phyloP scores from a whole-genome alignment of 2,888 invertebrate species.

The Nymphalis c-album region DNA sequence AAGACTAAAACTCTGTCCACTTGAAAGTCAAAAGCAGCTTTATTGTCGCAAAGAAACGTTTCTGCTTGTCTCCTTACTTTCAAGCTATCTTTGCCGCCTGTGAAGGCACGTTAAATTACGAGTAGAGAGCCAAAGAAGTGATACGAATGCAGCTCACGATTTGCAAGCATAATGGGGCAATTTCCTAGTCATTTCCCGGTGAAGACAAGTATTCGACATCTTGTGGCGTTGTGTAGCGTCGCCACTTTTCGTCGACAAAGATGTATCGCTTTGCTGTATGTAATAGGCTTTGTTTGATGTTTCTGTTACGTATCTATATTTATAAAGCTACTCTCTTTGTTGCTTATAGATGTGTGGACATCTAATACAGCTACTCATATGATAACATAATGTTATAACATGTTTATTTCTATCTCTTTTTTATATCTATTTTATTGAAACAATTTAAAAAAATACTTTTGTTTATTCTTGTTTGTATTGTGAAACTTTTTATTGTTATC shows the following conservation, averaged over 20 bases:
- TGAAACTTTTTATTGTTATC: too few relatives aligned
- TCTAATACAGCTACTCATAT: too few relatives aligned
- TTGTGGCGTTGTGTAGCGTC: conserved; percentile 29
- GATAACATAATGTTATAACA: too few relatives aligned
- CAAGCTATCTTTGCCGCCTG: conserved; percentile 31
- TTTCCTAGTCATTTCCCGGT: conserved; percentile 35
- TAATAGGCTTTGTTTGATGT: background rate
- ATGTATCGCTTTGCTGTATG: conserved; percentile 15
- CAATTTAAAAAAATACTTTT: too few relatives aligned
- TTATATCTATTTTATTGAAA: too few relatives aligned
- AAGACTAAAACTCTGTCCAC: conserved; percentile 10
- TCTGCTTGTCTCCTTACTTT: conserved; percentile 30
- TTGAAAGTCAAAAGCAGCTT: conserved; percentile 15
- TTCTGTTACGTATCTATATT: background rate
- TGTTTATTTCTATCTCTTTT: too few relatives aligned
- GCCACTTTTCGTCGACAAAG: conserved; percentile 26
- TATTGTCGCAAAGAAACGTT: conserved; percentile 21
- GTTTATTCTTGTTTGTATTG: too few relatives aligned
- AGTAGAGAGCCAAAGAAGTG: conserved; percentile 30
- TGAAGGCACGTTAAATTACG: conserved; percentile 25
- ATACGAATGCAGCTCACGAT: conserved; percentile 35
- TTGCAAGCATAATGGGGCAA: conserved; percentile 37
- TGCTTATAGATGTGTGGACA: too few relatives aligned
- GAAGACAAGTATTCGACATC: conserved; percentile 31
- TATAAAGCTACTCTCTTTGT: too few relatives aligned